Base-by-base conservation (phyloP, 30 jellyfish, hydroid and myxozoan species). In the Clytia hemisphaerica region DNA sequence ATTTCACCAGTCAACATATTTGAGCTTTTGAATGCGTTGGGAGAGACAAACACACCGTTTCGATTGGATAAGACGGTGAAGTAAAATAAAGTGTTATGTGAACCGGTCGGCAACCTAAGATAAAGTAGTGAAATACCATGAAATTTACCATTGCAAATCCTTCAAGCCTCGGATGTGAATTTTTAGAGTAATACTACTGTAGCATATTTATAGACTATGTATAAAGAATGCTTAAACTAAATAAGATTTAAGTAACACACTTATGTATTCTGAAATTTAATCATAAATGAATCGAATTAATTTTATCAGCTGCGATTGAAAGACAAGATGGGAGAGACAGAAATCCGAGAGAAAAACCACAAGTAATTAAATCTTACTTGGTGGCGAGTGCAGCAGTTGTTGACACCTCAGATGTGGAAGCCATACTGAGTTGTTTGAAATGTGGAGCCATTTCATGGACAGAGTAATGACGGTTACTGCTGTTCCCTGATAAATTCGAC, bases 81-180 rank as follows among this genome's bases (percentile, higher is more conserved):
- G 77, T 80, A 76, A 70, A 89, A 88, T 48, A 88, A 65, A 1
- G 90, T 64, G 51, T 89, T 89, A 30, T 57, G 67, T 6, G 61
- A 47, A 29, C 95, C 95, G 10, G 83, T 77, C 6, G 98, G 75
- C 49, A 89, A 50, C 58, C 97, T 88, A 51, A 75, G 27, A 4
- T 4, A 2, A 64, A 64, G 19, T 5, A 32, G 16, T 25, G 24
- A 60, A 7, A 62, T 37, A 3, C n/a, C 30, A 62, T 24, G 2
- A 15, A 10, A 24, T 21, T 21, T 29, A 1, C 24, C 12, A 29
- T 4, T 30, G 37, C 24, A 58, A 6, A 16, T n/a, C n/a, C n/a
- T n/a, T n/a, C n/a, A n/a, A n/a, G n/a, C n/a, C n/a, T n/a, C n/a
- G n/a, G n/a, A n/a, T n/a, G n/a, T n/a, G n/a, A n/a, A n/a, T n/a